phyloP scores from a whole-genome alignment of 2,113 vertebrate genomes.

The Mustela lutreola region DNA sequence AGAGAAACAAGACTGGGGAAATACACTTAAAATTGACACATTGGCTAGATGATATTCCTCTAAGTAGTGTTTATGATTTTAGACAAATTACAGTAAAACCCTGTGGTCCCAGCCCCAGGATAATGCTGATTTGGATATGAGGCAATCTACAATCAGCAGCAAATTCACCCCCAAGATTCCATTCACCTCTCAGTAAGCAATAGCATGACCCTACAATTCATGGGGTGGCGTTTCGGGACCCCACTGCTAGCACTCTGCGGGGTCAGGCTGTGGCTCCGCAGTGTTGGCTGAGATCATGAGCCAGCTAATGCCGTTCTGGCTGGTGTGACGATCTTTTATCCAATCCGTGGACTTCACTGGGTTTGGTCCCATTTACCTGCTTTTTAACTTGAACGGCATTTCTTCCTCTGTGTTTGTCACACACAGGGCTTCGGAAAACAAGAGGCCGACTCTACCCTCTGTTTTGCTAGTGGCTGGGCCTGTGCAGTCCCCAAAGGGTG shows the following conservation, averaged over 20 bases:
- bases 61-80: neutral
- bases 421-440: neutral
- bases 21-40: neutral
- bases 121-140: neutral
- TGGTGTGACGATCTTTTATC: neutral
- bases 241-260: fast-evolving
- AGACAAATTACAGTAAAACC: neutral
- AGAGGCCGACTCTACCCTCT: no score
- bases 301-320: neutral
- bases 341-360: neutral
- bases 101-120: neutral
- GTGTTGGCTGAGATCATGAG: neutral
- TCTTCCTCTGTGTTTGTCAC: neutral
- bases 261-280: neutral
- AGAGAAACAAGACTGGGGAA: neutral
- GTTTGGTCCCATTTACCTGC: neutral
- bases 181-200: neutral
- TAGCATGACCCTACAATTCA: neutral
- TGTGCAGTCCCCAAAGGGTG: neutral
- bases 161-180: neutral
- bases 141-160: neutral
- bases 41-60: neutral
- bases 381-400: neutral
- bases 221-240: neutral
- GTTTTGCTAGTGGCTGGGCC: neutral